phyloP scores from a whole-genome alignment of 2,888 invertebrate species.

The Erebia epiphron region DNA sequence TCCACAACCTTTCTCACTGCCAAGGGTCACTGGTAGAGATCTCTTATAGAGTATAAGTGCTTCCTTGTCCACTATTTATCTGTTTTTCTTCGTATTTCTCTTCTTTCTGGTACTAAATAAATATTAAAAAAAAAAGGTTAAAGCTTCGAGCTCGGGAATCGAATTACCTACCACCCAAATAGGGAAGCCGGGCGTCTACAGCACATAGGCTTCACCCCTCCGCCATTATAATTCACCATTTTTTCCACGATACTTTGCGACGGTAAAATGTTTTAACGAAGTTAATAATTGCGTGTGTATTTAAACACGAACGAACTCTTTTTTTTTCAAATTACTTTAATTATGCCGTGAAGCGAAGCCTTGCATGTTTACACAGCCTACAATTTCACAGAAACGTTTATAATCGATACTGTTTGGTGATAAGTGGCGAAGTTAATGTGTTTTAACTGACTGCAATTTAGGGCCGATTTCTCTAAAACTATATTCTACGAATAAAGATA shows the following conservation, averaged over 20 bases:
- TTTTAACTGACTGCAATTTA: slow-evolving; percentile 1
- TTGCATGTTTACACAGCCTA: slow-evolving; percentile 41
- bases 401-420: slow-evolving; percentile 39
- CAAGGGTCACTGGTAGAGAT: no score
- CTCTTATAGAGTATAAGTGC: no score
- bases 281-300: slow-evolving; percentile 41
- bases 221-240: slow-evolving; percentile 20
- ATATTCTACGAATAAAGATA: no score
- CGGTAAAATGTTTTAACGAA: slow-evolving; percentile 36
- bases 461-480: no score
- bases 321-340: slow-evolving; percentile 37
- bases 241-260: slow-evolving; percentile 36
- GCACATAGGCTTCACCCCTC: not conserved
- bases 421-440: slow-evolving; percentile 25
- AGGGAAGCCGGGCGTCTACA: no score
- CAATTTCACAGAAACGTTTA: slow-evolving; percentile 39
- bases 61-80: no score
- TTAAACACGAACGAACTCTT: slow-evolving; percentile 38
- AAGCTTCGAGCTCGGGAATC: no score
- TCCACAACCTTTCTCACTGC: no score
- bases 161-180: no score
- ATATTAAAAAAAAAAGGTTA: no score
- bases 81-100: no score
- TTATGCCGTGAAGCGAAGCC: slow-evolving; percentile 36
- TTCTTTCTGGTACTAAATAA: no score